Conservation (phyloP, 2,113 vertebrate genomes). For the Ctenodactylus gundi region DNA sequence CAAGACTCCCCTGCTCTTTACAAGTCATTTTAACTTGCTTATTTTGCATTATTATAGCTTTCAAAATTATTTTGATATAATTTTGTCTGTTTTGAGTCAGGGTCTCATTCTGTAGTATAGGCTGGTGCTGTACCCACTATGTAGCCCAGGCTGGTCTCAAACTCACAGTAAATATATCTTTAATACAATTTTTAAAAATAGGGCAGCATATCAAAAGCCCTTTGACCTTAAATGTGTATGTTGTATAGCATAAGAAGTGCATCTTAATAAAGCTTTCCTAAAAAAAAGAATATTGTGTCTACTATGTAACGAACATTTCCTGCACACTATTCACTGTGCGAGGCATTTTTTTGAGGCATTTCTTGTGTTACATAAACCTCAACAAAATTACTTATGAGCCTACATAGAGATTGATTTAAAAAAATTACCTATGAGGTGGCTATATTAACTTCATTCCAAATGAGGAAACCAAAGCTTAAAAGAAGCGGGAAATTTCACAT, state of each 20-base stretch:
- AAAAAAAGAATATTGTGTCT: background rate
- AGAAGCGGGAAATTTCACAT: background rate
- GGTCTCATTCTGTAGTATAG: background rate
- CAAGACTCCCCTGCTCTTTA: no score
- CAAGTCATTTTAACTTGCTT: no score
- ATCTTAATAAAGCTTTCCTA: background rate
- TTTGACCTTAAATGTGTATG: background rate
- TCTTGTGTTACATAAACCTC: background rate
- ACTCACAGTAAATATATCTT: background rate
- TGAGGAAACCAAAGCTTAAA: background rate
- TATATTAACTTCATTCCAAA: conserved; percentile 32
- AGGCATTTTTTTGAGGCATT: no score
- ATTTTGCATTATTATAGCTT: no score
- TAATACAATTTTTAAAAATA: background rate
- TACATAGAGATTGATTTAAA: no score
- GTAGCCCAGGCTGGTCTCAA: background rate
- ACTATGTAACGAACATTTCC: background rate
- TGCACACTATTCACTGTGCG: background rate
- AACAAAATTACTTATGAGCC: no score
- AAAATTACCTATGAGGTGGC: background rate
- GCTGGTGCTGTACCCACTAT: background rate
- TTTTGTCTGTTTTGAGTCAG: background rate
- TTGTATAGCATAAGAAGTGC: background rate
- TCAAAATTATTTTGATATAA: no score
- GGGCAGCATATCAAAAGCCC: background rate